These are phyloP conservation scores for Cosmorhoe ocellata DNA, from an alignment of 2,888 invertebrate species.

Conservation along the genomic window DNA sequence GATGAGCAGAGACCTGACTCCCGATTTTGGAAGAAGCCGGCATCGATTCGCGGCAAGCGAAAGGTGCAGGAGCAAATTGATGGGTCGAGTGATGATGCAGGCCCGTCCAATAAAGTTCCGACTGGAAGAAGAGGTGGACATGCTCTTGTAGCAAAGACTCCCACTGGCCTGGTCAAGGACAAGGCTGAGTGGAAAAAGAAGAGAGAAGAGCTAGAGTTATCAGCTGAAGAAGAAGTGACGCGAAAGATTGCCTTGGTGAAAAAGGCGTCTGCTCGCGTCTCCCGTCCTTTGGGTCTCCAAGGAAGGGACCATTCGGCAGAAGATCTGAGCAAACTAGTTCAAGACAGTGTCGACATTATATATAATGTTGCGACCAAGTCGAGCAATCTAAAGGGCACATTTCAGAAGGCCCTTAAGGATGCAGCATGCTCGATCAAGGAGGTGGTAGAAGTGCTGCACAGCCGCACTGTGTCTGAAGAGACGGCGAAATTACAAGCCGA, in stretches of 20 bases:
- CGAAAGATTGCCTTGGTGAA: neutral
- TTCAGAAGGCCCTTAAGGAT: neutral
- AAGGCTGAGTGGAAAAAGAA: neutral
- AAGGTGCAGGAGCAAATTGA: neutral
- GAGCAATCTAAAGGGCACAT: neutral
- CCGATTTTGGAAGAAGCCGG: neutral
- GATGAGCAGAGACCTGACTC: neutral
- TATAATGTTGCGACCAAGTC: neutral
- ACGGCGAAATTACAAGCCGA: neutral
- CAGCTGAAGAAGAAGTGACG: neutral
- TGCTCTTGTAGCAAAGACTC: too few relatives aligned
- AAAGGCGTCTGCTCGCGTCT: neutral
- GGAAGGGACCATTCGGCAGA: too few relatives aligned
- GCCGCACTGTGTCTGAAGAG: neutral
- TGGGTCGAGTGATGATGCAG: neutral
- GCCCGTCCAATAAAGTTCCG: neutral
- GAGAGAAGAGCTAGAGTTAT: neutral
- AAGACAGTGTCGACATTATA: neutral
- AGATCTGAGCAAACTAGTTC: neutral
- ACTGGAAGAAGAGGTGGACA: neutral
- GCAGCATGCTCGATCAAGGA: neutral
- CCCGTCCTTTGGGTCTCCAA: neutral
- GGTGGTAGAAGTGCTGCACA: neutral
- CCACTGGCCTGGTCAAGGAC: neutral
- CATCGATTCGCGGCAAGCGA: neutral